Percentiles rank a stretch among this genome's conserved stretches.
These are phyloP conservation scores for Tortrix viridana DNA, from an alignment of 2,888 invertebrate species.

Conservation along the genomic window DNA sequence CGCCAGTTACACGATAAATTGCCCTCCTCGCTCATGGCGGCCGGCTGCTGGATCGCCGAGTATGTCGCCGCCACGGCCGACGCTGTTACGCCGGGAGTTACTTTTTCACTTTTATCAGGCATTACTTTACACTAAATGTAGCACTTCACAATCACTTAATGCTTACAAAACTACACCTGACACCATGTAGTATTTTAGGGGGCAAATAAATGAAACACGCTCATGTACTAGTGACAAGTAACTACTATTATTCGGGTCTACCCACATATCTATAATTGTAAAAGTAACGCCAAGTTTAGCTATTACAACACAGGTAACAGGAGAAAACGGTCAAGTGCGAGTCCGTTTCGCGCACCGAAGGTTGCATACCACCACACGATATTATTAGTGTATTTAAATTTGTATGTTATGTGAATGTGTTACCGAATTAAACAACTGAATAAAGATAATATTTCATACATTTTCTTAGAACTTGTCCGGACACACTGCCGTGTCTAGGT, in stretches of 20 bases:
- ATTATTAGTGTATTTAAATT: no score
- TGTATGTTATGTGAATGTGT: no score
- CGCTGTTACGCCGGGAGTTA: not conserved
- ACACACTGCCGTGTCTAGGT: no score
- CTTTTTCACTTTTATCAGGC: no score
- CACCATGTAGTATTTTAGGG: slow-evolving; percentile 7
- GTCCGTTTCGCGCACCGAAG: no score
- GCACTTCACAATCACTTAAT: not conserved
- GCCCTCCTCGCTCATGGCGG: slow-evolving; percentile 1
- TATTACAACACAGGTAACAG: no score
- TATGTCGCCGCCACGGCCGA: not conserved
- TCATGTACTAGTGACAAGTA: not conserved
- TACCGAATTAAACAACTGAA: no score
- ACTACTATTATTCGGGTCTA: not conserved
- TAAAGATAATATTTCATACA: no score
- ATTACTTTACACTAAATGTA: slow-evolving; percentile 7
- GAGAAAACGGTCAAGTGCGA: no score
- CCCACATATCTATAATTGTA: not conserved
- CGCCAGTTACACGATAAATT: slow-evolving; percentile 17
- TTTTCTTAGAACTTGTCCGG: no score
- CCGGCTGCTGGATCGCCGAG: slow-evolving; percentile 12
- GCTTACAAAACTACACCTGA: not conserved
- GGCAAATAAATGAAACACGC: not conserved
- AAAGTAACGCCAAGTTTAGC: not conserved
- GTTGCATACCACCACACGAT: no score